Base-by-base conservation (phyloP, 2,797 vertebrate species). In the Platyrinchus mystaceus region DNA sequence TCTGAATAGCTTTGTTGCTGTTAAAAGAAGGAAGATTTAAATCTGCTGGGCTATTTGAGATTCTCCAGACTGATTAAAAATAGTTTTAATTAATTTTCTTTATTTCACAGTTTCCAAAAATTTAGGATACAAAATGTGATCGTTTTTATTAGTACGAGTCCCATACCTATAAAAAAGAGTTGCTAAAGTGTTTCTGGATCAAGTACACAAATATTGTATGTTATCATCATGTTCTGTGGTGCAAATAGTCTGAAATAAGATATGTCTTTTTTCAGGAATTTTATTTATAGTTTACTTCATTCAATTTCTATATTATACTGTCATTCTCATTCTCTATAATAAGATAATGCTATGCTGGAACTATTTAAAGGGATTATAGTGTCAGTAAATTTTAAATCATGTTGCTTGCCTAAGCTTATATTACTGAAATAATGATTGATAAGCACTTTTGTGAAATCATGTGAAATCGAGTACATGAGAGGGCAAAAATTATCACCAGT, bases 361-460 rank as follows among this genome's bases (percentile, higher is more conserved):
- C 46, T 81, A 75, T 89, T 78, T 89, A 86, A 94, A 84, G 46
- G 36, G 46, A 88, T 89, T 90, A 66, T 49, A 58, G 52, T 52
- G 49, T 87, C 30, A 7, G 67, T 91, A 92, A 92, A 89, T 85
- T 95, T 95, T 91, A 90, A 88, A 94, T 85, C 69, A 34, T 80
- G 30, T 47, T 84, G 58, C 74, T 94, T 89, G 47, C 44, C 47
- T 74, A 76, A 88, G 44, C 53, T 79, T 76, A 17, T 66, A 43
- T 94, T 89, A 76, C 55, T 74, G 78, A 84, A 90, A 73, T 87
- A 92, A 75, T 84, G 63, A 64, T 64, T 75, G 67, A 86, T 91
- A 62, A 85, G 26, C 34, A 49, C 46, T 83, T 89, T 20, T 41
- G 39, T 87, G 50, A 95, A 96, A 90, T 87, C 49, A 67, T 60